phyloP scores from a whole-genome alignment of 2,113 vertebrate genomes.

The Tapirus terrestris region DNA sequence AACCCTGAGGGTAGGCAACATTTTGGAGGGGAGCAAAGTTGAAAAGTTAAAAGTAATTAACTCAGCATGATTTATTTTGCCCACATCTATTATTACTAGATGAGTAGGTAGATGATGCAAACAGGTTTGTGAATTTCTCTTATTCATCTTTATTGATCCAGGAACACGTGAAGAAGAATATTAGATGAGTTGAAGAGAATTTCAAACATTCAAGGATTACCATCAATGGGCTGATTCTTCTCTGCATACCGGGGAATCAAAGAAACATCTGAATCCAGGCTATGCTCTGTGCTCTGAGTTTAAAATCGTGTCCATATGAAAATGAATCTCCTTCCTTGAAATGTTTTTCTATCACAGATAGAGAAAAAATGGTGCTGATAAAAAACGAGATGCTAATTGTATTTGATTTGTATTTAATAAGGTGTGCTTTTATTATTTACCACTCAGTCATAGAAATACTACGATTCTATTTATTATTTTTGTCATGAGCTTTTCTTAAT shows the following conservation, averaged over 20 bases:
- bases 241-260: neutral
- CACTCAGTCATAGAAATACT: conserved; percentile 45
- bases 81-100: neutral
- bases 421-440: conserved; percentile 42
- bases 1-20: neutral
- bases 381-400: conserved; percentile 65
- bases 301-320: conserved; percentile 53
- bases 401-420: conserved; percentile 78
- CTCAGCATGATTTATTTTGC: conserved; percentile 41
- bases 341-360: conserved; percentile 51
- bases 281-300: conserved; percentile 38
- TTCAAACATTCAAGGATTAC: neutral
- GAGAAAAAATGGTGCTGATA: conserved; percentile 57
- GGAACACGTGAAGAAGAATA: neutral
- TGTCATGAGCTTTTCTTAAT: conserved; percentile 53
- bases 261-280: neutral
- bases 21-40: conserved; percentile 22
- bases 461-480: conserved; percentile 47
- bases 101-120: neutral
- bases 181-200: conserved; percentile 1
- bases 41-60: conserved; percentile 56
- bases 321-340: conserved; percentile 59
- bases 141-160: neutral
- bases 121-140: conserved; percentile 35
- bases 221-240: neutral